Percentiles rank a stretch among this genome's conserved stretches.
phyloP scores from a whole-genome alignment of 2,888 invertebrate genomes.

The Clanis bilineata region DNA sequence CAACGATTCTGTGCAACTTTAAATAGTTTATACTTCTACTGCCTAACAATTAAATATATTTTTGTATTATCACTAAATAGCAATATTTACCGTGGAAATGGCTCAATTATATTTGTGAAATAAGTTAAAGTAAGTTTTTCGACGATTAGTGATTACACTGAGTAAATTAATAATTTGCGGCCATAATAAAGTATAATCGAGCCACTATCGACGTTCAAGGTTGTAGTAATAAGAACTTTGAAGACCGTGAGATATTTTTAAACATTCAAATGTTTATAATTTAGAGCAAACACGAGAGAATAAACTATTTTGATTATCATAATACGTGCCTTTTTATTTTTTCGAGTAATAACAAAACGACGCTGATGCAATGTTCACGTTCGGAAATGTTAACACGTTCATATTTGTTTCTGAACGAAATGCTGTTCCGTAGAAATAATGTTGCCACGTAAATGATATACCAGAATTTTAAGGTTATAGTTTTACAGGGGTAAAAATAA shows the following conservation, averaged over 20 bases:
- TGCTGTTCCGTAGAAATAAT: not conserved
- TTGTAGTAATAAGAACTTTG: conserved; percentile 36
- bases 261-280: conserved; percentile 27
- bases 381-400: not conserved
- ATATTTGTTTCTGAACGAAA: not conserved
- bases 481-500: not conserved
- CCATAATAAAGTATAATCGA: conserved; percentile 19
- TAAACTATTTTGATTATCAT: conserved; percentile 65
- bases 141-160: conserved; percentile 17
- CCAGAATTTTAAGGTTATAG: not conserved
- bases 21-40: conserved; percentile 37
- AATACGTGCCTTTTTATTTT: not conserved
- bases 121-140: not conserved
- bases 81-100: conserved; percentile 27
- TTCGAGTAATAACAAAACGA: not conserved
- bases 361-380: not conserved
- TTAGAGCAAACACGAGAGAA: conserved; percentile 45
- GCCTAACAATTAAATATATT: conserved; percentile 57
- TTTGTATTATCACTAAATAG: conserved; percentile 57
- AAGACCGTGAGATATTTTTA: conserved; percentile 51
- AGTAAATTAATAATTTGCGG: conserved; percentile 22
- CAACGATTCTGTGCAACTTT: conserved; percentile 3
- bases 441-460: not conserved
- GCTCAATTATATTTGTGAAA: conserved; percentile 19
- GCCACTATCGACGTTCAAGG: conserved; percentile 26